A percentile compares a stretch with the other conserved stretches of the same genome.
Conservation (phyloP, 2,113 vertebrate genomes). For the Catharus bicknelli region DNA sequence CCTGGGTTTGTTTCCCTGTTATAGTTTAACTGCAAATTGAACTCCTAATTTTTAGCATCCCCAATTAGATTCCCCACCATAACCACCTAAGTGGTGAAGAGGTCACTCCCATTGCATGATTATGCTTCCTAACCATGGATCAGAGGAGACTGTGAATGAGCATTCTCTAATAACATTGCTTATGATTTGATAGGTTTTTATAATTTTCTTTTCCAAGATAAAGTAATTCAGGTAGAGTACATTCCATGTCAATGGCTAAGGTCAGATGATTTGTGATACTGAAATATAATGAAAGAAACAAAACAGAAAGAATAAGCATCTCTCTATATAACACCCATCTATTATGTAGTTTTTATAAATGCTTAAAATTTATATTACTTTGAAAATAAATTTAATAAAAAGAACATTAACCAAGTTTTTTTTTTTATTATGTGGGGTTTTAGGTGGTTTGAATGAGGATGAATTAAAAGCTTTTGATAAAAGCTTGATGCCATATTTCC, state of each 20-base stretch:
- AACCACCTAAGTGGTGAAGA: neutral
- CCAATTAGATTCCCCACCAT: neutral
- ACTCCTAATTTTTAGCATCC: neutral
- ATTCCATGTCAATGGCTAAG: neutral
- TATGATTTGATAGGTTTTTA: neutral
- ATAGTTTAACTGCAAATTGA: neutral
- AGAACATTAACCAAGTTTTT: neutral
- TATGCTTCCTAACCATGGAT: neutral
- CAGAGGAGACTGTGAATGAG: neutral
- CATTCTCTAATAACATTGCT: neutral
- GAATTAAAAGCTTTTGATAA: conserved; percentile 74
- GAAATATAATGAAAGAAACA: neutral
- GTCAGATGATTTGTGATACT: neutral
- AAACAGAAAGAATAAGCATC: neutral
- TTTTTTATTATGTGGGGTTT: neutral
- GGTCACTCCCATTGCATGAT: neutral
- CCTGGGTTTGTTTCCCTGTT: neutral
- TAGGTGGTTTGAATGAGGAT: conserved; percentile 78
- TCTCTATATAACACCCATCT: neutral
- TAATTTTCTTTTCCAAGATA: neutral
- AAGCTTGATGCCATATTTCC: conserved; percentile 79
- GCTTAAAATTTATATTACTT: neutral
- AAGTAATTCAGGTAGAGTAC: neutral
- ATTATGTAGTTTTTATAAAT: neutral
- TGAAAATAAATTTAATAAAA: neutral